A percentile compares a stretch with the other conserved stretches of the same genome.
Conservation (phyloP, 2,113 vertebrate genomes). For the Leucoraja erinaceus region DNA sequence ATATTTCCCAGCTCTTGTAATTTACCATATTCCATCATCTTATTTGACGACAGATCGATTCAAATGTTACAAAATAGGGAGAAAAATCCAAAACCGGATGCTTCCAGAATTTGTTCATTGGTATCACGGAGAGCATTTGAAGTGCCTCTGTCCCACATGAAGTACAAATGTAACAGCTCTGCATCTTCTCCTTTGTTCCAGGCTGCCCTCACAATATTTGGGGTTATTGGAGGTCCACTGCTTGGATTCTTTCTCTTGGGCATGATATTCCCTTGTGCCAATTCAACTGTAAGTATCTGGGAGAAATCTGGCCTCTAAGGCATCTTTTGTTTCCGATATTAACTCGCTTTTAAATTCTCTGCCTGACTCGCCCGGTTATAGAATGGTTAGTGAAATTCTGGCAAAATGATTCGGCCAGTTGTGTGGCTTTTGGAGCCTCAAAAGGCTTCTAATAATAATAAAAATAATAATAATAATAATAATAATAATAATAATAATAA, state of each 20-base stretch:
- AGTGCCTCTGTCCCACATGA: neutral
- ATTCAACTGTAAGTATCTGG: constrained; percentile 71
- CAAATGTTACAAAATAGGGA: neutral
- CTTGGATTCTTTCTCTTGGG: constrained; percentile 81
- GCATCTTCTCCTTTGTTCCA: constrained; percentile 48
- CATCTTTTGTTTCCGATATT: too few relatives aligned
- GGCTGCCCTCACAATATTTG: constrained; percentile 89
- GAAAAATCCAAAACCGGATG: neutral
- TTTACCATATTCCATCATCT: neutral
- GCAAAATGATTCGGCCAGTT: too few relatives aligned
- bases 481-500: too few relatives aligned
- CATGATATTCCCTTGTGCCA: constrained; percentile 79
- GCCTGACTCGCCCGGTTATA: too few relatives aligned
- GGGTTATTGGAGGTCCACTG: constrained; percentile 87
- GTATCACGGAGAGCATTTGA: neutral
- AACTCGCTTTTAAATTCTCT: too few relatives aligned
- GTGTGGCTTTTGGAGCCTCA: too few relatives aligned
- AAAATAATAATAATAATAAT: too few relatives aligned
- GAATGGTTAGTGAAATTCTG: too few relatives aligned
- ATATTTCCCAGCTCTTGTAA: too few relatives aligned
- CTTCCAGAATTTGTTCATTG: neutral
- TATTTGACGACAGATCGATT: neutral
- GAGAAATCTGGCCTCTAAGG: too few relatives aligned
- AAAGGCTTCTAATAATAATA: too few relatives aligned
- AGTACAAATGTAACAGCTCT: neutral